Evolutionary conservation across 92 coral and sea anemone genomes (phyloP), one percentile per base, ranked within the genome.

Genomic region (Paramuricea clavata): DNA sequence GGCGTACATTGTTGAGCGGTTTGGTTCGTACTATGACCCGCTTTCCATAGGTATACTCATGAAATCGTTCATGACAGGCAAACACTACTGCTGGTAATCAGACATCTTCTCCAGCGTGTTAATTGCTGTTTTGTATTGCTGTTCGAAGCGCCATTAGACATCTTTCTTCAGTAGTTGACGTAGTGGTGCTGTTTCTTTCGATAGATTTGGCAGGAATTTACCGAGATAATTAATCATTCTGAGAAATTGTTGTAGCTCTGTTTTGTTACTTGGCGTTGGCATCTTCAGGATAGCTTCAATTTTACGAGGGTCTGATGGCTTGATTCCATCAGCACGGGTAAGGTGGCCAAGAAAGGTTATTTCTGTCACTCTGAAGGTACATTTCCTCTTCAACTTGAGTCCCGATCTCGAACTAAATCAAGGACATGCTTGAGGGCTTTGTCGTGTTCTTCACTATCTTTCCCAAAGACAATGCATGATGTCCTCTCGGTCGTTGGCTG

Each of bases 261-360:
- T 32, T 62, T 81, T 36, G 30, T 39, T 69, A 16, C 19, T 69
- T 41, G 81, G 81, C 3, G 56, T 30, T 30, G 81, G 81, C 81
- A 74, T 74, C 11, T 74, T 44, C 21, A 76, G 7, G 11, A 76
- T 76, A 35, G 82, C 82, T 35, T 76, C 28, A 7, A 47, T 76
- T 25, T 76, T 76, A 6, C 82, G 64, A 35, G 83, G 87, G n/a
- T n/a, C n/a, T n/a, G n/a, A n/a, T 23, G 78, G 90, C 32, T 86
- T 86, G 85, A 86, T 86, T 32, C 86, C 89, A 61, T 67, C 47
- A 21, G 86, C 86, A 22, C 86, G 33, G 54, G 78, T 86, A 13
- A 86, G 36, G 60, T 86, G 90, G 3, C 87, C 79, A 22, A 87
- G 90, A 60, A 87, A 87, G 43, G 82, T 67, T 12, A 60, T 80